Conservation (phyloP, 1,140 invertebrate species). For the Dysdera silvatica region DNA sequence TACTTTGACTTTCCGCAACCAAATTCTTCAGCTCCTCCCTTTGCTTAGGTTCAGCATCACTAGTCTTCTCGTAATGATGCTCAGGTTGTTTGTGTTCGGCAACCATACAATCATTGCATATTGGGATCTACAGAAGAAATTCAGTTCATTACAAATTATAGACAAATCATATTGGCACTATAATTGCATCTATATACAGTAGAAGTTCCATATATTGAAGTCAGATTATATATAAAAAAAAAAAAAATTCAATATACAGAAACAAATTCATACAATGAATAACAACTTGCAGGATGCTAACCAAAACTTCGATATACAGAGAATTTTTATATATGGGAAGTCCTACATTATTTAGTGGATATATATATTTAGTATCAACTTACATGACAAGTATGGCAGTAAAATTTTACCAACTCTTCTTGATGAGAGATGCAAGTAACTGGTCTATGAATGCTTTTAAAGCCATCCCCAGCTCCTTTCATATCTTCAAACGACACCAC, state of each 20-base stretch:
- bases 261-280: too few relatives aligned
- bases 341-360: too few relatives aligned
- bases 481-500: constrained; percentile 80
- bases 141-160: neutral
- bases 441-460: constrained; percentile 65
- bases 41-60: constrained; percentile 63
- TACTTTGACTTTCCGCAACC: constrained; percentile 60
- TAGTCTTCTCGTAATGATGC: constrained; percentile 67
- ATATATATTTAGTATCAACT: too few relatives aligned
- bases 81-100: constrained; percentile 64
- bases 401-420: constrained; percentile 69
- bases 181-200: neutral
- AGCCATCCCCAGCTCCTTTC: constrained; percentile 60
- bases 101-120: constrained; percentile 70
- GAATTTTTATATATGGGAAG: too few relatives aligned
- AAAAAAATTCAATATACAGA: too few relatives aligned
- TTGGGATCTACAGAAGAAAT: constrained; percentile 41
- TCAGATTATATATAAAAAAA: too few relatives aligned
- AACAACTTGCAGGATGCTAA: too few relatives aligned
- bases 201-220: too few relatives aligned
- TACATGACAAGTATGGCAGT: constrained; percentile 71
- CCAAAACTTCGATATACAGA: too few relatives aligned
- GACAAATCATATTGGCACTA: too few relatives aligned
- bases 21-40: constrained; percentile 64
- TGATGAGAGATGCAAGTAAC: constrained; percentile 67